Conservation (phyloP, 1,140 invertebrate genomes). For the Leptinotarsa defecta region DNA sequence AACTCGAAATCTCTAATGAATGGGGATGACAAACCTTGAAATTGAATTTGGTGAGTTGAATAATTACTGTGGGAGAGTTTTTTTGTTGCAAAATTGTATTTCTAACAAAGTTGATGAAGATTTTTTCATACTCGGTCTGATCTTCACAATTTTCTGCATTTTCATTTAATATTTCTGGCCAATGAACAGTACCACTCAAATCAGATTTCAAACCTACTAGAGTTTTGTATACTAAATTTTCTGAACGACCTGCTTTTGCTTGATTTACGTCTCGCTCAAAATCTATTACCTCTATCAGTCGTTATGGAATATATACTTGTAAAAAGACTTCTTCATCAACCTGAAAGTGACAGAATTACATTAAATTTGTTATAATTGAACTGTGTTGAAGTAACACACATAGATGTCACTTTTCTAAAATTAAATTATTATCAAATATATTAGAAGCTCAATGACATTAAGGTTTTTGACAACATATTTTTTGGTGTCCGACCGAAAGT, state of each 20-base stretch:
- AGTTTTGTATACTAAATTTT: conserved; percentile 82
- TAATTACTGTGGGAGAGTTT: too few species aligned
- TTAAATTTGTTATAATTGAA: not conserved
- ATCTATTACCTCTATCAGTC: conserved; percentile 89
- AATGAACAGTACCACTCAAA: conserved; percentile 71
- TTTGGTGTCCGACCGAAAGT: too few species aligned
- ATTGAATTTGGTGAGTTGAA: too few species aligned
- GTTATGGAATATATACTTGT: conserved; percentile 91
- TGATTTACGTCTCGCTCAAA: conserved; percentile 87
- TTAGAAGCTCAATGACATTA: too few species aligned
- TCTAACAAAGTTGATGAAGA: conserved; percentile 46
- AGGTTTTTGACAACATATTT: too few species aligned
- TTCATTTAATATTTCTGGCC: conserved; percentile 61
- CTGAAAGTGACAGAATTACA: conserved; percentile 35
- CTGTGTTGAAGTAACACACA: not conserved
- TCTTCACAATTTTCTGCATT: conserved; percentile 56
- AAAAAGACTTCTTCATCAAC: conserved; percentile 91
- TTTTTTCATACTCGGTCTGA: conserved; percentile 55
- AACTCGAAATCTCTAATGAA: too few species aligned
- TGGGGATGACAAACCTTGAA: too few species aligned
- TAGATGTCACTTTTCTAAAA: too few species aligned
- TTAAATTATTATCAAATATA: too few species aligned
- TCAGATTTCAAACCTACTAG: conserved; percentile 82
- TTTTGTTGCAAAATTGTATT: too few species aligned
- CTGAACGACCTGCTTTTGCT: conserved; percentile 73